A percentile compares a stretch with the other conserved stretches of the same genome.
phyloP scores from a whole-genome alignment of 2,797 vertebrate genomes.

The Onychomys torridus region DNA sequence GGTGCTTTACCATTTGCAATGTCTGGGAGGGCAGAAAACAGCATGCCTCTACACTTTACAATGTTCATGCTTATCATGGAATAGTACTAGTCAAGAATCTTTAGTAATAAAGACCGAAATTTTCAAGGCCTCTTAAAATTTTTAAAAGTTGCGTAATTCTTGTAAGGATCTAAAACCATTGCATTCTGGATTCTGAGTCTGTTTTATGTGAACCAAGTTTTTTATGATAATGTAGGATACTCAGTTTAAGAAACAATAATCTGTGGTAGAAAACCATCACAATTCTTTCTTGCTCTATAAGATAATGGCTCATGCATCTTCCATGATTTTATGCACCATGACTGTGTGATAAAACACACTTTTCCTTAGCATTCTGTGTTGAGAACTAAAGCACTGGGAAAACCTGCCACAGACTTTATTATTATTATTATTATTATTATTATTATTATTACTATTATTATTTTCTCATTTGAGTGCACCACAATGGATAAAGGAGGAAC shows the following conservation, averaged over 20 bases:
- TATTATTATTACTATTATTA: slow-evolving; percentile 4
- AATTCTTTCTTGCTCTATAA: background rate
- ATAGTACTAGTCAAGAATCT: background rate
- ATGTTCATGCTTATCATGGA: background rate
- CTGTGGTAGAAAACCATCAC: background rate
- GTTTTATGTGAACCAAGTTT: background rate
- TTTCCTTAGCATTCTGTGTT: slow-evolving; percentile 51
- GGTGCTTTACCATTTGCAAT: accelerated
- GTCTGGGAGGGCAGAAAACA: accelerated
- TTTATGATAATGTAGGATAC: background rate
- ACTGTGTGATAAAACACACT: background rate
- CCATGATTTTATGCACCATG: background rate
- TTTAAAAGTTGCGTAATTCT: background rate
- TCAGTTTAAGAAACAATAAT: background rate
- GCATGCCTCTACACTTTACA: accelerated
- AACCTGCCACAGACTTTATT: slow-evolving; percentile 61
- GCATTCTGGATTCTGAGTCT: background rate
- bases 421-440: background rate
- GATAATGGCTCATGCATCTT: background rate
- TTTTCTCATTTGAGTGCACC: slow-evolving; percentile 77
- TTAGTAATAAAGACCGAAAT: background rate
- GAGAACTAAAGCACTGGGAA: slow-evolving; percentile 68
- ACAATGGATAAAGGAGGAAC: slow-evolving; percentile 81
- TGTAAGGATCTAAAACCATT: background rate
- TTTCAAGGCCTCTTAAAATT: background rate